phyloP scores from a whole-genome alignment of 2,888 invertebrate species.

The Tribolium freemani region DNA sequence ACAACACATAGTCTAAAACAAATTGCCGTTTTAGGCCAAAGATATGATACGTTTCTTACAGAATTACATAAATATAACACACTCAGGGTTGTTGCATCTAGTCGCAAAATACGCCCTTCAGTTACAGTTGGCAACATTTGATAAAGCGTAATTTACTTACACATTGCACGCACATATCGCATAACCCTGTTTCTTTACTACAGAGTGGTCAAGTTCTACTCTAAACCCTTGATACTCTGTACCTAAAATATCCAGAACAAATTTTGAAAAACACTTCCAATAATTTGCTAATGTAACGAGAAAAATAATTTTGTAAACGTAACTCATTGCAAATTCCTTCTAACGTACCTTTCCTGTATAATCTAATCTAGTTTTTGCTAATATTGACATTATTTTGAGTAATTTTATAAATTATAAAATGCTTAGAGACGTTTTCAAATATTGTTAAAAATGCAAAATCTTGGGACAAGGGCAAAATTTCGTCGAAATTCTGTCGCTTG shows the following conservation, averaged over 20 bases:
- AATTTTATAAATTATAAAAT: slow-evolving; percentile 45
- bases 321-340: slow-evolving; percentile 18
- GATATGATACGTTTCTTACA: slow-evolving; percentile 51
- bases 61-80: slow-evolving; percentile 39
- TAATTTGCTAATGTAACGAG: too few relatives aligned
- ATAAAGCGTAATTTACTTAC: slow-evolving; percentile 23
- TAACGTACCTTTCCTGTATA: slow-evolving; percentile 43
- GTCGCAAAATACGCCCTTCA: slow-evolving; percentile 9
- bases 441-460: slow-evolving; percentile 34
- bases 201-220: slow-evolving; percentile 25
- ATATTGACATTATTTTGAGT: slow-evolving; percentile 58
- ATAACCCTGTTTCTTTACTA: slow-evolving; percentile 23
- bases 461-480: background rate
- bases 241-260: slow-evolving; percentile 1
- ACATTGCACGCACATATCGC: slow-evolving; percentile 10
- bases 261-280: too few relatives aligned
- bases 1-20: slow-evolving; percentile 48
- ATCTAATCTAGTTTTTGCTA: slow-evolving; percentile 48
- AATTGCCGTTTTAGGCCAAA: slow-evolving; percentile 57
- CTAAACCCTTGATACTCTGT: slow-evolving; percentile 25
- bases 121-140: slow-evolving; percentile 27
- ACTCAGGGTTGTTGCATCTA: slow-evolving; percentile 26
- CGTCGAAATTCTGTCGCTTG: background rate
- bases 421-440: slow-evolving; percentile 31
- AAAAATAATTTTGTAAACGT: slow-evolving; percentile 1